A percentile compares a stretch with the other conserved stretches of the same genome.
phyloP scores from a whole-genome alignment of 2,797 vertebrate species.

The Sphaeramia orbicularis region DNA sequence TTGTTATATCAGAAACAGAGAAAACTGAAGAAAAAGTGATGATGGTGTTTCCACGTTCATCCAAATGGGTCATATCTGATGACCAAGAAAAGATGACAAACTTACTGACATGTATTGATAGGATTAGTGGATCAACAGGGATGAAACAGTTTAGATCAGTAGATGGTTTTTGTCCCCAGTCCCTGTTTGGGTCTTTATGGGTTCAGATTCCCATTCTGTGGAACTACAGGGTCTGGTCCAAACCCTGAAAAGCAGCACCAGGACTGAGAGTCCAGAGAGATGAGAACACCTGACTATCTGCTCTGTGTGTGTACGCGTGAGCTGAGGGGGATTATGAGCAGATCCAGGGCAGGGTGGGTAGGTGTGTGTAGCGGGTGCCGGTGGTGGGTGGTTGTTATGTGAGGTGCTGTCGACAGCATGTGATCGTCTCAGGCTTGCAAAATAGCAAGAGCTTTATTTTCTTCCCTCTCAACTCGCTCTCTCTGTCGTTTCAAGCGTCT shows the following conservation, averaged over 20 bases:
- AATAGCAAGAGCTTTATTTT: slow-evolving; percentile 65
- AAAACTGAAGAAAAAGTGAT: no score
- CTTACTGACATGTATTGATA: no score
- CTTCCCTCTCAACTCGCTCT: slow-evolving; percentile 53
- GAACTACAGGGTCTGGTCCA: background rate
- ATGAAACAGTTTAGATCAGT: no score
- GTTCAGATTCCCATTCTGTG: background rate
- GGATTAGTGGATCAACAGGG: no score
- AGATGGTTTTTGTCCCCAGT: no score
- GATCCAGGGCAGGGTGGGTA: slow-evolving; percentile 34
- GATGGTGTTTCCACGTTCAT: no score
- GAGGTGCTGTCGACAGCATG: slow-evolving; percentile 60
- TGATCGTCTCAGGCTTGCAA: slow-evolving; percentile 62
- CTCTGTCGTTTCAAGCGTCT: slow-evolving; percentile 58
- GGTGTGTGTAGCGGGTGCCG: slow-evolving; percentile 4
- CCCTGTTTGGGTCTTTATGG: no score
- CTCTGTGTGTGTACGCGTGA: slow-evolving; percentile 30
- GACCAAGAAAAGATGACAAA: no score
- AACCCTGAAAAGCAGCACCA: background rate
- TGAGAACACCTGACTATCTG: slow-evolving; percentile 16
- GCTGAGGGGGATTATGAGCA: slow-evolving; percentile 42
- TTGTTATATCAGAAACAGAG: no score
- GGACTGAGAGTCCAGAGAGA: slow-evolving; percentile 22
- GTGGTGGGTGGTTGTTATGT: slow-evolving; percentile 42
- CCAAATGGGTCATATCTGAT: no score